A percentile compares a stretch with the other conserved stretches of the same genome.
These are phyloP conservation scores for Corapipo altera DNA, from an alignment of 2,113 vertebrate species.

Conservation along the genomic window DNA sequence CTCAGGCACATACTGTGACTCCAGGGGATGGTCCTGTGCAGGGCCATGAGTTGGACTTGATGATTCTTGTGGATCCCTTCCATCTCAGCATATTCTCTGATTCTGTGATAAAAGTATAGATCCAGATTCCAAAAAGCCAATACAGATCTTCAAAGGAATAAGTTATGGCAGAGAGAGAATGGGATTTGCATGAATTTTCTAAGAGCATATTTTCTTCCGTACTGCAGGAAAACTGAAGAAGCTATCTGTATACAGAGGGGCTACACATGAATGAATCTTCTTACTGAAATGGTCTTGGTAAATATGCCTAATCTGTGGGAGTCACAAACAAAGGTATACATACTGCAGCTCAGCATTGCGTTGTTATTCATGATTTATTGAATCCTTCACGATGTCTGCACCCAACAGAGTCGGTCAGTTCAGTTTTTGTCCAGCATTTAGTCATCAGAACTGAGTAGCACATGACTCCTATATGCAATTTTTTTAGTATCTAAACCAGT, in stretches of 20 bases:
- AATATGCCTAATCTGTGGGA: background rate
- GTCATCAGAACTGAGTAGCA: background rate
- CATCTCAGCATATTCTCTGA: background rate
- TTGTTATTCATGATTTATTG: conserved; percentile 19
- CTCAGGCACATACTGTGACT: background rate
- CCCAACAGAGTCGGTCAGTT: background rate
- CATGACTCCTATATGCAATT: background rate
- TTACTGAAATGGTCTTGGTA: conserved; percentile 10
- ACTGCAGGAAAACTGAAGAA: background rate
- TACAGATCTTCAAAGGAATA: background rate
- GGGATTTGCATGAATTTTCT: background rate
- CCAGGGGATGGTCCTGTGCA: background rate
- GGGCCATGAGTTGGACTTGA: background rate
- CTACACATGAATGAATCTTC: background rate
- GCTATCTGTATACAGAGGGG: background rate
- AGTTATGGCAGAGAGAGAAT: background rate
- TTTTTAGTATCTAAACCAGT: background rate
- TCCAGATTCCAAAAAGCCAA: background rate
- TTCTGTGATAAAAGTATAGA: background rate
- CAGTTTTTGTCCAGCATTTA: background rate
- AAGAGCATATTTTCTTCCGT: background rate
- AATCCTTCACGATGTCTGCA: background rate
- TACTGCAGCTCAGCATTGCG: background rate
- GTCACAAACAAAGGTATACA: conserved; percentile 16
- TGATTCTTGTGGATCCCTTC: background rate